Conservation (phyloP, 2,888 invertebrate genomes). For the Aphodius granarius region DNA sequence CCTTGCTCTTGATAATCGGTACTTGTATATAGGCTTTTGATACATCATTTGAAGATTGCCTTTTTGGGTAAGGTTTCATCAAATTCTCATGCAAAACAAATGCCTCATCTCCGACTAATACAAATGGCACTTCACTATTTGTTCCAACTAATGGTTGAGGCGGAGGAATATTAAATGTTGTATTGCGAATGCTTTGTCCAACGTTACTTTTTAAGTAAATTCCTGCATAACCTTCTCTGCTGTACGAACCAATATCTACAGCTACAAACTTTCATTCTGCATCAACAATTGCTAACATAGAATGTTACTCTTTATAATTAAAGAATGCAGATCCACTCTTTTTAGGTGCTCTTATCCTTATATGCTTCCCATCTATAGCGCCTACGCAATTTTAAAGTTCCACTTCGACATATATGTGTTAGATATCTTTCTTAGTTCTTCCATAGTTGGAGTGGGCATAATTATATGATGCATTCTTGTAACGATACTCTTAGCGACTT, state of each 20-base stretch:
- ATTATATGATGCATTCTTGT: conserved; percentile 25
- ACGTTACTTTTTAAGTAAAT: conserved; percentile 33
- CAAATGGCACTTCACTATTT: conserved; percentile 25
- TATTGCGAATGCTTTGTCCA: conserved; percentile 29
- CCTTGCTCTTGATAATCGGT: conserved; percentile 26
- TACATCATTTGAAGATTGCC: conserved; percentile 27
- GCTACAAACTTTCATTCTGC: conserved; percentile 33
- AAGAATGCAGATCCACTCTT: conserved; percentile 29
- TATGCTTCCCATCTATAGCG: conserved; percentile 33
- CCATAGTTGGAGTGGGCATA: conserved; percentile 31
- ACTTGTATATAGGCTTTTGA: conserved; percentile 30
- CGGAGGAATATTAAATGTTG: conserved; percentile 28
- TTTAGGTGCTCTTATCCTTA: conserved; percentile 29
- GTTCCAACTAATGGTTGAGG: conserved; percentile 25
- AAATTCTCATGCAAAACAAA: conserved; percentile 24
- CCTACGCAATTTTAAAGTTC: conserved; percentile 34
- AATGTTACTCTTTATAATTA: conserved; percentile 34
- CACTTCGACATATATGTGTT: not conserved
- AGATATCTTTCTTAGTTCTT: conserved; percentile 14
- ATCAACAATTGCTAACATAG: conserved; percentile 34
- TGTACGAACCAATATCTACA: conserved; percentile 32
- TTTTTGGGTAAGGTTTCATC: conserved; percentile 28
- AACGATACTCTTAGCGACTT: conserved; percentile 18
- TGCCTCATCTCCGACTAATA: conserved; percentile 30
- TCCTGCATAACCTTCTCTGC: conserved; percentile 31